Conservation (phyloP, 2,888 invertebrate species). For the Micoletzkya japonica region DNA sequence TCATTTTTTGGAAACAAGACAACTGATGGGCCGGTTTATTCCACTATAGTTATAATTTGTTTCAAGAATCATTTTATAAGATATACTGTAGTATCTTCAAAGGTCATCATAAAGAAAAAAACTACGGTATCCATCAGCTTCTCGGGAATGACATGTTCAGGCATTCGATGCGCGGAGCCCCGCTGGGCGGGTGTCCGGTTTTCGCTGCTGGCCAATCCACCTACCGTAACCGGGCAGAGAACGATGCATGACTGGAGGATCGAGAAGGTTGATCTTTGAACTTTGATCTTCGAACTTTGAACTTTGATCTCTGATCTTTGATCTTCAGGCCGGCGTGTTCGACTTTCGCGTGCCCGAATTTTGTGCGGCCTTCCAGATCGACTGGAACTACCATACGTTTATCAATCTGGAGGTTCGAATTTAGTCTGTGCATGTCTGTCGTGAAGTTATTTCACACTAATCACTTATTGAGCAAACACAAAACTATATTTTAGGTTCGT, state of each 20-base stretch:
- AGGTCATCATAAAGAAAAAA: not conserved
- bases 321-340: conserved; percentile 77
- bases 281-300: not conserved
- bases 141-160: conserved; percentile 29
- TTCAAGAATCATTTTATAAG: too few species aligned
- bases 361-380: conserved; percentile 69
- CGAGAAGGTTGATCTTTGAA: conserved; percentile 71
- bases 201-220: conserved; percentile 79
- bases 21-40: too few species aligned
- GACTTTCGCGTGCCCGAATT: conserved; percentile 73
- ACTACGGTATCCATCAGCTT: not conserved
- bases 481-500: conserved; percentile 66
- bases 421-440: not conserved
- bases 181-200: conserved; percentile 92
- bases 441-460: not conserved
- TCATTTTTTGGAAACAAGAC: too few species aligned
- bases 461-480: not conserved
- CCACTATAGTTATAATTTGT: too few species aligned
- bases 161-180: conserved; percentile 73
- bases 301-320: not conserved
- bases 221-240: conserved; percentile 70
- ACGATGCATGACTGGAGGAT: conserved; percentile 85
- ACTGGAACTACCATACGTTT: conserved; percentile 70
- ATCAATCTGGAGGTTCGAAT: conserved; percentile 48
- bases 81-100: too few species aligned